These are phyloP conservation scores for Andricus quercusramuli DNA, from an alignment of 2,888 invertebrate genomes.

Conservation along the genomic window DNA sequence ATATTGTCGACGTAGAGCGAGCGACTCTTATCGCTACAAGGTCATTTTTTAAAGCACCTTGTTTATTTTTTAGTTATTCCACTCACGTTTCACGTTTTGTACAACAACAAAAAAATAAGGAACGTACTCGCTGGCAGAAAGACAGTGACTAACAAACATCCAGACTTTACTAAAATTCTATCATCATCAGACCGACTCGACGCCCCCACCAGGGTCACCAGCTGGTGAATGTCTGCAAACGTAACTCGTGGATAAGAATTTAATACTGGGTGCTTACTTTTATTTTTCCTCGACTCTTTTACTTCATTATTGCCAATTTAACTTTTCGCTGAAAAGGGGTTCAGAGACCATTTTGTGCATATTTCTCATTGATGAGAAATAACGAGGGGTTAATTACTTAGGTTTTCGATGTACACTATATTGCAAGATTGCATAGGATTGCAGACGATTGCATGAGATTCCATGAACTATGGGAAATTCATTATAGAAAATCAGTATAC, in stretches of 20 bases:
- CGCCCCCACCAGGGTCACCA: conserved; percentile 5
- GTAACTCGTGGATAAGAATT: neutral
- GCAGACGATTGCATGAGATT: too few species aligned
- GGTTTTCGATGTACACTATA: too few species aligned
- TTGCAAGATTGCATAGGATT: too few species aligned
- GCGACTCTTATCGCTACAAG: neutral
- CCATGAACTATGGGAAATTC: too few species aligned
- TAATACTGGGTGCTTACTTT: neutral
- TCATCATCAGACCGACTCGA: neutral
- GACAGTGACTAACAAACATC: neutral
- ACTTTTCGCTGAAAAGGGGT: neutral
- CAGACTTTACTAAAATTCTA: neutral
- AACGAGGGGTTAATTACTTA: too few species aligned
- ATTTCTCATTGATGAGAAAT: too few species aligned
- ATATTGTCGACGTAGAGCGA: neutral
- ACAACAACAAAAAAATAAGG: too few species aligned
- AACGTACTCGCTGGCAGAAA: neutral
- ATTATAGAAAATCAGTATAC: too few species aligned
- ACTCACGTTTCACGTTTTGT: neutral
- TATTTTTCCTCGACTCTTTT: neutral
- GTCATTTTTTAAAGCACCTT: neutral
- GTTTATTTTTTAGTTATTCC: neutral
- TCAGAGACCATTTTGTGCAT: too few species aligned
- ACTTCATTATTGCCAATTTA: neutral
- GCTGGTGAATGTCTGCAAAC: neutral